Conservation (phyloP, 2,797 vertebrate species). For the Coccyzus lansbergi region DNA sequence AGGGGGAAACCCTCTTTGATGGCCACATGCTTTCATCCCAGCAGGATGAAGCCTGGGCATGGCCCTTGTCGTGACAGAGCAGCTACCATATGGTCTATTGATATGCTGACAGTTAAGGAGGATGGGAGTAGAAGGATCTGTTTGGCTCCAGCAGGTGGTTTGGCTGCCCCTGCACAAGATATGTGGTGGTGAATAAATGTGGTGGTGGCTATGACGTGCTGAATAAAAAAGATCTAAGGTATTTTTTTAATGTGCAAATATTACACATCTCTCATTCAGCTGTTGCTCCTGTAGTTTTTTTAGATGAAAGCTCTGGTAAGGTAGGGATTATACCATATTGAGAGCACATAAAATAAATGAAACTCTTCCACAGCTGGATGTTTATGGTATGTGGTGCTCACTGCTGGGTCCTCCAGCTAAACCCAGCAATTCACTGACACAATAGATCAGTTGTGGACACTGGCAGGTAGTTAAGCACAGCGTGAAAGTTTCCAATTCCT, state of each 20-base stretch:
- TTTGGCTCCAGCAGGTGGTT: neutral
- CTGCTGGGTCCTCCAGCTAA: neutral
- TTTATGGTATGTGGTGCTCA: neutral
- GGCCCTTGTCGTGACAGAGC: rapidly evolving
- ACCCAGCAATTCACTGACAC: neutral
- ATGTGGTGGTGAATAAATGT: too few relatives aligned
- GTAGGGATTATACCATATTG: neutral
- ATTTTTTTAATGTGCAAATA: neutral
- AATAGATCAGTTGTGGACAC: neutral
- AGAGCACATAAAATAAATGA: neutral
- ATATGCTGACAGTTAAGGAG: neutral
- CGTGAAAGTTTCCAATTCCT: neutral
- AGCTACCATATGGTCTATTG: neutral
- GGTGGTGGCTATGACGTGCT: neutral
- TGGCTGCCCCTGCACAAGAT: neutral
- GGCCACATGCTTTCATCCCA: rapidly evolving
- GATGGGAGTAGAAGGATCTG: neutral
- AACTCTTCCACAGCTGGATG: neutral
- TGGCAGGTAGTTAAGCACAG: neutral
- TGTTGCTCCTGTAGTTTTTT: neutral
- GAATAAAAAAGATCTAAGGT: neutral
- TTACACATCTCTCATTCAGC: neutral
- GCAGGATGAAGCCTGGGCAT: neutral
- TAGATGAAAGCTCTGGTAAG: neutral
- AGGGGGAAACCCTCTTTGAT: neutral